Base-by-base conservation (phyloP, 2,888 invertebrate genomes). In the Mesorhabditis belari region DNA sequence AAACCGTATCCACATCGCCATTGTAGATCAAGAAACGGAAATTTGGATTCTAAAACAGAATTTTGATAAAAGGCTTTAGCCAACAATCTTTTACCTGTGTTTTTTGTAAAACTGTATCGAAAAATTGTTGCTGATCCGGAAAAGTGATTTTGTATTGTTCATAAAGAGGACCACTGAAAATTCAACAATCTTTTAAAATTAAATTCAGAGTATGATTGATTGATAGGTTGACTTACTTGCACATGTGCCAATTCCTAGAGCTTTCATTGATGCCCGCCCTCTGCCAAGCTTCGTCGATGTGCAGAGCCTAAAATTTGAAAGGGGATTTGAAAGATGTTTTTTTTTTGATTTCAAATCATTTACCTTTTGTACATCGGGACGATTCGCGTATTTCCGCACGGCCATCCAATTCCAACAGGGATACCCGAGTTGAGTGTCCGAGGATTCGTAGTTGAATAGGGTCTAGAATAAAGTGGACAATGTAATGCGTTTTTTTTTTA, bases 371-470 rank as follows among this genome's bases (percentile, higher is more conserved):
- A 61, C 62, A 4, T 57, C 61, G 21, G 52, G 56, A 3, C 51
- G 61, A 50, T 77, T 77, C 55, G 75, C 52, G 58, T 77, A 79
- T 17, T 24, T 58, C 12, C 52, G 29, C 17, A 75, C 67, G 26
- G 76, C 75, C 24, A 72, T 63, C 28, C 73, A 71, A 55, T 78
- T 76, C 70, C 76, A 75, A 58, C 79, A 79, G 44, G 75, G 71
- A 58, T 74, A 76, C 19, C 70, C 74, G 58, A 61, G 64, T 52
- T 73, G 70, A 44, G 67, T 70, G 63, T 77, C 77, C 12, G 73
- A 75, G 2, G 75, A 76, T 55, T 65, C 68, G 12, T 70, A 64
- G 61, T 75, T 73, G 35, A 75, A 52, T 3, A 70, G 55, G 3
- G 50, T 55, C 72, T 74, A 62, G 21, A 66, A 35, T n/a, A n/a